Conservation (phyloP, 1,140 invertebrate genomes). For the Parasteatoda tepidariorum region DNA sequence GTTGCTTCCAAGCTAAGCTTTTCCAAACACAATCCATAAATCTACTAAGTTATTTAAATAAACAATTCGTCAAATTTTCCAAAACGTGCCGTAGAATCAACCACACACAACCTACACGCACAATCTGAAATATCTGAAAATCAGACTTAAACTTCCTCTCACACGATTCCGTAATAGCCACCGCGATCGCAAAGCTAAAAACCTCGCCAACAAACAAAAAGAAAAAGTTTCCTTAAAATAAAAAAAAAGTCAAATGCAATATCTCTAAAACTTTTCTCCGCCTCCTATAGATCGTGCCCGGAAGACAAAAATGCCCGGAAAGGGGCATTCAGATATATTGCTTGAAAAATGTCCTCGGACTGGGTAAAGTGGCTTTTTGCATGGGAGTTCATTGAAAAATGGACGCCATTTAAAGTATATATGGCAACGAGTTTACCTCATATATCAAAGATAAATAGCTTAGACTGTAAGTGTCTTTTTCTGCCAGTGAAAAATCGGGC, state of each 20-base stretch:
- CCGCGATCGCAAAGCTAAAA: not conserved
- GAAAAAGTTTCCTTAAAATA: not conserved
- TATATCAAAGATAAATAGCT: constrained; percentile 27
- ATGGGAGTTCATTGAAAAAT: constrained; percentile 28
- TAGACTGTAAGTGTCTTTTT: not conserved
- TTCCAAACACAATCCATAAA: too few species aligned
- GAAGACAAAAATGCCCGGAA: constrained; percentile 2
- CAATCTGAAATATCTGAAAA: not conserved
- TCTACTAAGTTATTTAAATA: too few species aligned
- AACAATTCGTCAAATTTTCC: too few species aligned
- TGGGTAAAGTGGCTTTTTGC: constrained; percentile 25
- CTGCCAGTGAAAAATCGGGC: not conserved
- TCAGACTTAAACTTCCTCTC: not conserved
- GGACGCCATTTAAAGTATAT: not conserved
- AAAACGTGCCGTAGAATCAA: not conserved
- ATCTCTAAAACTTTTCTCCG: not conserved
- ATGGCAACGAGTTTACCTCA: not conserved
- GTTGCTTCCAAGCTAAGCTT: too few species aligned
- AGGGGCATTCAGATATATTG: constrained; percentile 17
- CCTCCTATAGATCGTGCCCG: constrained; percentile 10
- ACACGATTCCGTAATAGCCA: too few species aligned
- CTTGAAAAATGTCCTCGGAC: constrained; percentile 12
- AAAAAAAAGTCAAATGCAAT: constrained; percentile 28
- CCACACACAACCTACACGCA: not conserved
- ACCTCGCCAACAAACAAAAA: not conserved